phyloP scores from a whole-genome alignment of 2,797 vertebrate genomes.

The Paramormyrops hopkinsi region DNA sequence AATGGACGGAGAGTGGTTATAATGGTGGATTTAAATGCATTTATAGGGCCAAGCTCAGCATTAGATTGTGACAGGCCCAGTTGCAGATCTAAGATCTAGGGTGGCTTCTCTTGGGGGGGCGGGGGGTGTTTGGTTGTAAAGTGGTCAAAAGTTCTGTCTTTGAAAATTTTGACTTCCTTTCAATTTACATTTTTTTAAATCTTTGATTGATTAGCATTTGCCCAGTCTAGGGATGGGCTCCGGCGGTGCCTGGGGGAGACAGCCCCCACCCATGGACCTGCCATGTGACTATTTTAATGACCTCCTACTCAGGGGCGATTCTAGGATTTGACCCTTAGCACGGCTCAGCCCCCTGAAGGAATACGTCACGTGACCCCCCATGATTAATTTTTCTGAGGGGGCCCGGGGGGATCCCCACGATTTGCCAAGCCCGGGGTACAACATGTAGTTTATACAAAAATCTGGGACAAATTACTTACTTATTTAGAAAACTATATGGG shows the following conservation, averaged over 20 bases:
- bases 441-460: background rate
- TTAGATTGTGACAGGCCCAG: background rate
- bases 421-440: background rate
- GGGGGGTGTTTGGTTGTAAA: background rate
- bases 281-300: background rate
- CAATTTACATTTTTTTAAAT: background rate
- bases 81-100: background rate
- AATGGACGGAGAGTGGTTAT: background rate
- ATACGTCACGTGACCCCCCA: background rate
- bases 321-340: background rate
- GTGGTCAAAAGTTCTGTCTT: background rate
- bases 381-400: background rate
- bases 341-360: background rate
- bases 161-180: background rate
- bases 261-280: background rate
- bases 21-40: background rate
- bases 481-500: background rate
- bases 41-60: background rate
- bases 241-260: background rate
- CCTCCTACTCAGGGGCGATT: background rate
- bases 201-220: background rate
- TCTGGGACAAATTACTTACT: background rate
- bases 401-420: no score
- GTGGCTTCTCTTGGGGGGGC: background rate
- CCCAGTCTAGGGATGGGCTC: background rate